Evolutionary conservation across 2,797 vertebrate species (phyloP).

Genomic region (Melanotaenia nigrans): DNA sequence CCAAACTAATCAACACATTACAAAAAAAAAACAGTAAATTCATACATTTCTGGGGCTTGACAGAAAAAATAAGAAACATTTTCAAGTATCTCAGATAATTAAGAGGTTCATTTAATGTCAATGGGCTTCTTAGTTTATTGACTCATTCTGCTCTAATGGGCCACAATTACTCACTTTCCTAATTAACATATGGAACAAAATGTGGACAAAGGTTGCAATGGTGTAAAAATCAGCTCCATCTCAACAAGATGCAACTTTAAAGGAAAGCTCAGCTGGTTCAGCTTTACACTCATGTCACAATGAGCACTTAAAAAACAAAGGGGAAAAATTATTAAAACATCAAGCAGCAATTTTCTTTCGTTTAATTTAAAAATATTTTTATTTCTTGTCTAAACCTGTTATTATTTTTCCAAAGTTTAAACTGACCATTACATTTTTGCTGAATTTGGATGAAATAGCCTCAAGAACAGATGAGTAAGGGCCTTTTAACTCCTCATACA

Average conservation of each 20-base stretch:
- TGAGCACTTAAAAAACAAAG: background rate
- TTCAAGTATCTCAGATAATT: no score
- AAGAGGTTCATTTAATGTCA: no score
- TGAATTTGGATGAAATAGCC: background rate
- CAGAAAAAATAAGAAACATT: background rate
- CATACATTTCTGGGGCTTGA: background rate
- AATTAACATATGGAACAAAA: background rate
- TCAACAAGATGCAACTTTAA: background rate
- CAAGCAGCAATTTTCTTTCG: background rate
- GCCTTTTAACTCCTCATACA: background rate
- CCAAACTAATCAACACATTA: background rate
- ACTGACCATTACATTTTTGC: background rate
- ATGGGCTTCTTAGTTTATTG: background rate
- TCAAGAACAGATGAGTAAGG: background rate
- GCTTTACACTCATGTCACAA: background rate
- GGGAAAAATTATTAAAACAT: background rate
- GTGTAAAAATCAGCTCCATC: background rate
- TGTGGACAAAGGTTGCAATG: background rate
- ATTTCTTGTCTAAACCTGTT: background rate
- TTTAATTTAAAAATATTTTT: background rate
- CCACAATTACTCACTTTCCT: background rate
- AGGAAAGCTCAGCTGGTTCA: no score
- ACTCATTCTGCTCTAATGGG: background rate
- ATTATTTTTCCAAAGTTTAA: background rate
- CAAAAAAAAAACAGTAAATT: background rate